Evolutionary conservation across 2,797 vertebrate genomes (phyloP).

Genomic region (Tangara arthus): DNA sequence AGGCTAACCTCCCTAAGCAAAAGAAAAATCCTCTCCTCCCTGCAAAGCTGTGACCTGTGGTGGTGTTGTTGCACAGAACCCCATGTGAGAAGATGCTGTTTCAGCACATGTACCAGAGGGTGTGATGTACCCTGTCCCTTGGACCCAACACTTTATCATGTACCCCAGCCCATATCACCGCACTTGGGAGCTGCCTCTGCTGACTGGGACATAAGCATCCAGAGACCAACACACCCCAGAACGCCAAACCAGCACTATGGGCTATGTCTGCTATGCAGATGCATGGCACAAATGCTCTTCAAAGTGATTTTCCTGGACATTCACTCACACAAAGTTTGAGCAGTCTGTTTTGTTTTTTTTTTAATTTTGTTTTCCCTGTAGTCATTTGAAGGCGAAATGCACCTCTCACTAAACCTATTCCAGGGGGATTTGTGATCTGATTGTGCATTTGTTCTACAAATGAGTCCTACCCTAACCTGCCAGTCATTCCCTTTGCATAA

Average conservation of each 20-base stretch:
- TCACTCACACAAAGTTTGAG: not conserved
- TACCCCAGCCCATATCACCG: rapidly evolving
- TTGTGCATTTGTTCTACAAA: slow-evolving; percentile 50
- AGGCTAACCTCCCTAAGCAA: not conserved
- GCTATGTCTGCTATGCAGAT: not conserved
- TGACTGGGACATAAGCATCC: too few species aligned
- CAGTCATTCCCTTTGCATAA: slow-evolving; percentile 13
- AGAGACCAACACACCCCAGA: not conserved
- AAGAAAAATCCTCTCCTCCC: not conserved
- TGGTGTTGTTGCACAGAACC: not conserved
- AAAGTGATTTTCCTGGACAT: not conserved
- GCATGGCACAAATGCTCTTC: not conserved
- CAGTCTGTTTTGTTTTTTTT: not conserved
- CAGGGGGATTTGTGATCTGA: not conserved
- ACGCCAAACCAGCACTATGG: not conserved
- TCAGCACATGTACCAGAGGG: rapidly evolving
- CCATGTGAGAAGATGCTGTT: not conserved
- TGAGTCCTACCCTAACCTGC: not conserved
- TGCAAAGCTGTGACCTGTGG: not conserved
- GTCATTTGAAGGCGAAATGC: not conserved
- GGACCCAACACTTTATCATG: rapidly evolving
- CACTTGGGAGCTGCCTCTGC: not conserved
- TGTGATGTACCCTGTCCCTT: rapidly evolving
- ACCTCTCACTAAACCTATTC: not conserved
- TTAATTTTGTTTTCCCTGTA: not conserved